phyloP scores from a whole-genome alignment of 2,113 vertebrate species.

The Gallinago undulata region DNA sequence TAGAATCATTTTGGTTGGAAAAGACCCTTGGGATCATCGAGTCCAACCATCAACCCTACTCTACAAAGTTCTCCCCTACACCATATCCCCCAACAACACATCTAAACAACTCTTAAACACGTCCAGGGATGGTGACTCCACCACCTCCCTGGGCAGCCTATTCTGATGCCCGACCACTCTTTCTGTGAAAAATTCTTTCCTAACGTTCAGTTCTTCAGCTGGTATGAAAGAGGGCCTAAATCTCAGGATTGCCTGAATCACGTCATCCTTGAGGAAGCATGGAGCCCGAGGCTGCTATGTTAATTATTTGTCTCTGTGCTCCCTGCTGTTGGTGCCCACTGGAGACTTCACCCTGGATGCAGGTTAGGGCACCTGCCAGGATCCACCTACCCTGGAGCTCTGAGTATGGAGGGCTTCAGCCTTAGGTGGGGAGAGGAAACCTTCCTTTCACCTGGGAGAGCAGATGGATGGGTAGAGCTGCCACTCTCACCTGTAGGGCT shows the following conservation, averaged over 20 bases:
- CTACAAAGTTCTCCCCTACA: too few species aligned
- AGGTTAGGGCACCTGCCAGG: background rate
- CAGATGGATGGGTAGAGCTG: background rate
- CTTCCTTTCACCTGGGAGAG: background rate
- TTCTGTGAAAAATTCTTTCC: too few species aligned
- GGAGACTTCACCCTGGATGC: background rate
- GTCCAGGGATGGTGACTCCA: too few species aligned
- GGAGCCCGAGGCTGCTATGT: background rate
- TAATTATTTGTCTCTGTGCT: background rate
- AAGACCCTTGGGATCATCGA: too few species aligned
- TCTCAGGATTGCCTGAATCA: background rate
- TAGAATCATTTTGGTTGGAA: too few species aligned
- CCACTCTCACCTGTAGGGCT: background rate
- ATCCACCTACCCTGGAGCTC: background rate
- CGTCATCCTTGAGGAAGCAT: too few species aligned
- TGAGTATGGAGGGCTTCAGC: background rate
- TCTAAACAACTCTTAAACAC: too few species aligned
- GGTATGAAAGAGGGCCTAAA: background rate
- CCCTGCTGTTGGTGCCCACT: rapidly evolving
- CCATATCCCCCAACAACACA: too few species aligned
- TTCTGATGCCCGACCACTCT: too few species aligned
- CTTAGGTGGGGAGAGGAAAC: rapidly evolving
- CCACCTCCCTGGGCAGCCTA: too few species aligned
- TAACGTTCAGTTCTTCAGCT: background rate
- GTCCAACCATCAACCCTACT: too few species aligned